These are phyloP conservation scores for Amblyjoppa fuscipennis DNA, from an alignment of 2,888 invertebrate genomes.

Conservation along the genomic window DNA sequence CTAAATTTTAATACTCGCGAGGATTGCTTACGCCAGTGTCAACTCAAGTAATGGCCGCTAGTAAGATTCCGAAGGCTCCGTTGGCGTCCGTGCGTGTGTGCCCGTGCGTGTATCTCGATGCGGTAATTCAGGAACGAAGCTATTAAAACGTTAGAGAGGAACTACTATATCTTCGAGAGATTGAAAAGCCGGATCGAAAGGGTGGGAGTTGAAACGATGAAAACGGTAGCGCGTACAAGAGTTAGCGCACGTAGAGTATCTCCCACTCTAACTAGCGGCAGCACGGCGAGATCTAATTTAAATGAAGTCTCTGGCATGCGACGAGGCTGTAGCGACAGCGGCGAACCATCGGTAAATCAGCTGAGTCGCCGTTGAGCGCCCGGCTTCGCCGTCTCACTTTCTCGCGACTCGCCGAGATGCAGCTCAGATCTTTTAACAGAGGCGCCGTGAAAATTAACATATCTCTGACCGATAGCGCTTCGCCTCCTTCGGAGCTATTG, in stretches of 20 bases:
- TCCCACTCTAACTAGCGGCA: neutral
- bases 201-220: constrained; percentile 35
- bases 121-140: constrained; percentile 75
- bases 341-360: constrained; percentile 6
- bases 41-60: neutral
- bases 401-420: constrained; percentile 60
- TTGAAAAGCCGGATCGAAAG: neutral
- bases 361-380: neutral
- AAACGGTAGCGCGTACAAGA: constrained; percentile 64
- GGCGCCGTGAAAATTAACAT: constrained; percentile 82
- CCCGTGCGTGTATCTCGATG: constrained; percentile 33
- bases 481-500: constrained; percentile 65
- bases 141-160: constrained; percentile 73
- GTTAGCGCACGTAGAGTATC: constrained; percentile 23
- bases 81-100: neutral
- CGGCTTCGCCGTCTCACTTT: constrained; percentile 10
- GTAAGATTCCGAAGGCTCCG: neutral
- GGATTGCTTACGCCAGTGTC: constrained; percentile 41
- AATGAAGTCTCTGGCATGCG: constrained; percentile 74
- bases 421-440: constrained; percentile 69
- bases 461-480: constrained; percentile 81
- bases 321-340: constrained; percentile 7
- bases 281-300: constrained; percentile 79
- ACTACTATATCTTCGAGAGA: constrained; percentile 56
- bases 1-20: neutral